A percentile compares a stretch with the other conserved stretches of the same genome.
Evolutionary conservation across 2,888 invertebrate species (phyloP).

Genomic region (Schrankia costaestrigalis): DNA sequence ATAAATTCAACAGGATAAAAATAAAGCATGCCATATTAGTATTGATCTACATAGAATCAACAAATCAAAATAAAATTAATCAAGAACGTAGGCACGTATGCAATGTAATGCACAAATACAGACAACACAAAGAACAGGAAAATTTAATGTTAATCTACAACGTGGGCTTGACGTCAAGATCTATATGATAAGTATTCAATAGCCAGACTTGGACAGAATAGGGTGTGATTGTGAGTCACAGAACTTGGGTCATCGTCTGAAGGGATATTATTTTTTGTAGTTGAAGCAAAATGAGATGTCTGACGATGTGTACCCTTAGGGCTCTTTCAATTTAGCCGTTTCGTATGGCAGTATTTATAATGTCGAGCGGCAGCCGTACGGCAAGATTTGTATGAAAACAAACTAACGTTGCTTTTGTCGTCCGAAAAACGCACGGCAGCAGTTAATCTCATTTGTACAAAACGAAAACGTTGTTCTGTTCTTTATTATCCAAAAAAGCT

Average conservation of each 20-base stretch:
- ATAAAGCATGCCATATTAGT: slow-evolving; percentile 45
- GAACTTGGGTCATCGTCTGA: neutral
- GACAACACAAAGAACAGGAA: slow-evolving; percentile 64
- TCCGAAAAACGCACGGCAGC: too few species aligned
- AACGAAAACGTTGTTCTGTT: too few species aligned
- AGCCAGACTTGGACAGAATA: slow-evolving; percentile 25
- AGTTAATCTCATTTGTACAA: too few species aligned
- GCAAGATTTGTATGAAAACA: too few species aligned
- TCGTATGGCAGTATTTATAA: too few species aligned
- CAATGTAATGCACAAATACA: slow-evolving; percentile 48
- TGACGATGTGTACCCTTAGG: too few species aligned
- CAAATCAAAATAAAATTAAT: slow-evolving; percentile 60
- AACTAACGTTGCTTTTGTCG: too few species aligned
- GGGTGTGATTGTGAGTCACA: slow-evolving; percentile 22
- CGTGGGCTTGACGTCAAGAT: slow-evolving; percentile 45
- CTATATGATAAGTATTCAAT: slow-evolving; percentile 44
- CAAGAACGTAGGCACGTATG: slow-evolving; percentile 54
- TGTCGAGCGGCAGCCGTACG: too few species aligned
- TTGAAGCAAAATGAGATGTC: too few species aligned
- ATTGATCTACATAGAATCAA: slow-evolving; percentile 51
- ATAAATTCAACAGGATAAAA: slow-evolving; percentile 50
- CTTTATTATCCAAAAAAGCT: too few species aligned
- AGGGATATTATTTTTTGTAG: too few species aligned
- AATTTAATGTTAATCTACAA: slow-evolving; percentile 42
- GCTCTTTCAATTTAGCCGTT: too few species aligned